These are phyloP conservation scores for Gisinianus flammeolus DNA, from an alignment of 2,888 invertebrate species.

Conservation along the genomic window DNA sequence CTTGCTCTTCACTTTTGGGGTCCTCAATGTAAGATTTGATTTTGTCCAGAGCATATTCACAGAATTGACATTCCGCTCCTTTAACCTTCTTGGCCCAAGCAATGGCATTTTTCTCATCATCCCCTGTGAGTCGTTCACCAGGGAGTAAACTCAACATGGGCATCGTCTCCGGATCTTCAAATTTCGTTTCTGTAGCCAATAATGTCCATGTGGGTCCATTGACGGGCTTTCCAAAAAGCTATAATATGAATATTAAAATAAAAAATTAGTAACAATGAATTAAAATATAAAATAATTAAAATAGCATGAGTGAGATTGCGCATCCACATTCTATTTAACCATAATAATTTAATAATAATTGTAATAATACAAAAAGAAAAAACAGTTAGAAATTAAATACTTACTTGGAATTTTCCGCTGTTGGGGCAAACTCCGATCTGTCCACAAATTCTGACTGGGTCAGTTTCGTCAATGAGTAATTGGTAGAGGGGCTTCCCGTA, in stretches of 20 bases:
- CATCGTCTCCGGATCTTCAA: conserved; percentile 5
- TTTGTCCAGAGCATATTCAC: conserved; percentile 81
- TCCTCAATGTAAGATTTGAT: conserved; percentile 75
- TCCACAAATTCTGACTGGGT: conserved; percentile 73
- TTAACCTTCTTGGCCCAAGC: neutral
- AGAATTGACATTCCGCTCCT: conserved; percentile 73
- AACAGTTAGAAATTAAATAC: neutral
- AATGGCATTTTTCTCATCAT: conserved; percentile 52
- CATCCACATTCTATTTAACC: no score
- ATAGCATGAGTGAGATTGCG: neutral
- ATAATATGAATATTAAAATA: neutral
- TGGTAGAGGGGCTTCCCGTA: conserved; percentile 78
- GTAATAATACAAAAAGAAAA: neutral
- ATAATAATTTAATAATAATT: no score
- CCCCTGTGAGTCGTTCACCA: conserved; percentile 53
- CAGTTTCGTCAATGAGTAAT: conserved; percentile 71
- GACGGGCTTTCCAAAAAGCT: conserved; percentile 24
- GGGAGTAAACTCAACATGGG: conserved; percentile 44
- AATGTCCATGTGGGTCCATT: conserved; percentile 54
- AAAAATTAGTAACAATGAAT: neutral
- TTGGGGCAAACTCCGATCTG: conserved; percentile 71
- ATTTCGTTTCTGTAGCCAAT: conserved; percentile 30
- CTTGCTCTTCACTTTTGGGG: conserved; percentile 71
- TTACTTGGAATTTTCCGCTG: conserved; percentile 44
- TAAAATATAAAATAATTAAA: neutral